Conservation (phyloP, 2,797 vertebrate genomes). For the Pogoniulus pusillus region DNA sequence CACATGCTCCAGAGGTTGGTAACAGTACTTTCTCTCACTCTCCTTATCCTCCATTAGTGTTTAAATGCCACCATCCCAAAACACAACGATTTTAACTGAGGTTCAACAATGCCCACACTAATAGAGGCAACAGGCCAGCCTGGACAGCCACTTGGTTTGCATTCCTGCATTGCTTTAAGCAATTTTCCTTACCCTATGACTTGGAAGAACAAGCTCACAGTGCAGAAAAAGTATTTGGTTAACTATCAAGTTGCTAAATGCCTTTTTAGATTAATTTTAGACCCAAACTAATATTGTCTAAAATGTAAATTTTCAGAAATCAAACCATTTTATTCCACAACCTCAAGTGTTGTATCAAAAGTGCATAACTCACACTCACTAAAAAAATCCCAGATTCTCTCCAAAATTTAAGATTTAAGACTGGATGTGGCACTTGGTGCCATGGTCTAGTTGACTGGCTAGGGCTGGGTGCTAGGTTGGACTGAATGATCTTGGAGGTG, state of each 20-base stretch:
- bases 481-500: too few relatives aligned
- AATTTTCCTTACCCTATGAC: not conserved
- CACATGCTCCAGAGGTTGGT: not conserved
- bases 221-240: not conserved
- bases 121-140: not conserved
- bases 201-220: not conserved
- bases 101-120: not conserved
- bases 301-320: not conserved
- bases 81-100: not conserved
- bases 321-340: not conserved
- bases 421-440: too few relatives aligned
- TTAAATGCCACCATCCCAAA: not conserved
- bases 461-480: too few relatives aligned
- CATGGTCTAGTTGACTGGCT: too few relatives aligned
- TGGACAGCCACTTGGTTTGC: not conserved
- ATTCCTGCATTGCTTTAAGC: not conserved
- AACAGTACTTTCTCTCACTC: not conserved
- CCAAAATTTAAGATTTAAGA: not conserved
- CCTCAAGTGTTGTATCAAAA: not conserved
- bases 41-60: not conserved
- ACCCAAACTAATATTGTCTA: not conserved
- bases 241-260: not conserved
- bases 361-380: not conserved
- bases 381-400: not conserved
- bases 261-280: not conserved